Evolutionary conservation across 1,140 invertebrate species (phyloP).

Genomic region (Lepidurus packardi): DNA sequence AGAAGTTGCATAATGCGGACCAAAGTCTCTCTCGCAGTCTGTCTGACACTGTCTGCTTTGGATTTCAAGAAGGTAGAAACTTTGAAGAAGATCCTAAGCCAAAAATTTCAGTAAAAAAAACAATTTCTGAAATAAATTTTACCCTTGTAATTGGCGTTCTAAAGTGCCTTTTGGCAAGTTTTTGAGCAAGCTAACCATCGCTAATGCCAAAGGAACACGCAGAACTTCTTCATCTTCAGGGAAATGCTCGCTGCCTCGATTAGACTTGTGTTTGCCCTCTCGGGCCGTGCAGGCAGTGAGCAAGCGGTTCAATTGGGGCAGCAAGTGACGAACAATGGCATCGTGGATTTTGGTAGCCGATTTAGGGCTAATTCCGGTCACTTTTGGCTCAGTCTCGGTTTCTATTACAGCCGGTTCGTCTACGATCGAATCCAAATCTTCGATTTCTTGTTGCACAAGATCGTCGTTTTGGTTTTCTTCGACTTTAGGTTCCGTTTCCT

Average conservation of each 20-base stretch:
- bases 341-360: slow-evolving; percentile 66
- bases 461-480: slow-evolving; percentile 33
- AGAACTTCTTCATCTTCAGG: slow-evolving; percentile 78
- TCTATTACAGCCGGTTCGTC: slow-evolving; percentile 38
- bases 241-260: slow-evolving; percentile 49
- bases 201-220: slow-evolving; percentile 83
- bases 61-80: slow-evolving; percentile 83
- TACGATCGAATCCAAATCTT: slow-evolving; percentile 41
- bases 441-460: slow-evolving; percentile 36
- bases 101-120: slow-evolving; percentile 25
- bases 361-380: slow-evolving; percentile 36
- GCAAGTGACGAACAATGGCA: slow-evolving; percentile 54
- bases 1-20: slow-evolving; percentile 80
- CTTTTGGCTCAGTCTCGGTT: slow-evolving; percentile 38
- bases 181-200: slow-evolving; percentile 85
- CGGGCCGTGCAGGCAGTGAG: slow-evolving; percentile 67
- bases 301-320: slow-evolving; percentile 57
- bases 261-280: slow-evolving; percentile 71
- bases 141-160: slow-evolving; percentile 66
- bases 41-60: slow-evolving; percentile 77
- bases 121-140: not conserved
- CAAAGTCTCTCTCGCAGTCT: slow-evolving; percentile 76
- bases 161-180: slow-evolving; percentile 70
- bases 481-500: slow-evolving; percentile 37
- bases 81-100: slow-evolving; percentile 76